These are phyloP conservation scores for Eupelmus urozonus DNA, from an alignment of 2,888 invertebrate species.

Conservation along the genomic window DNA sequence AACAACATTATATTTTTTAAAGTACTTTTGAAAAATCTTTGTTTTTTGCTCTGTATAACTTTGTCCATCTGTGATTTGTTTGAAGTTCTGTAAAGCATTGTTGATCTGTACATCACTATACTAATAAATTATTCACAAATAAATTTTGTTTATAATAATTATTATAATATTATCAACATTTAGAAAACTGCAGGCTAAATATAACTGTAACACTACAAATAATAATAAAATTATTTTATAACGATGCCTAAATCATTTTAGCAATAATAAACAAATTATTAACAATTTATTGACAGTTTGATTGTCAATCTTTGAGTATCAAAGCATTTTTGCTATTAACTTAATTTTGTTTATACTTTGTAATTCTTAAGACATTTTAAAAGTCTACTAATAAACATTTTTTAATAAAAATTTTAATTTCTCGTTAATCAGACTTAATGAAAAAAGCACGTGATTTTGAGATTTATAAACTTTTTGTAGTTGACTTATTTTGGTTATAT, in stretches of 20 bases:
- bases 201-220: neutral
- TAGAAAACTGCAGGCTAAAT: too few relatives aligned
- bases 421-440: too few relatives aligned
- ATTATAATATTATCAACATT: neutral
- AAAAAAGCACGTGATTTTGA: conserved; percentile 6
- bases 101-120: neutral
- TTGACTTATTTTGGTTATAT: conserved; percentile 29
- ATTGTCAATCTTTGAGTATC: conserved; percentile 25
- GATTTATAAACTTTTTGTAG: neutral
- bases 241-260: neutral
- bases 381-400: too few relatives aligned
- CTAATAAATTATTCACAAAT: conserved; percentile 6
- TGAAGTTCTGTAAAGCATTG: too few relatives aligned
- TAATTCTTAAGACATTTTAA: too few relatives aligned
- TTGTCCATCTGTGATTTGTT: too few relatives aligned
- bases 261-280: conserved; percentile 20
- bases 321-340: conserved; percentile 28
- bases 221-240: conserved; percentile 13
- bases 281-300: conserved; percentile 12
- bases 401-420: neutral
- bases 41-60: too few relatives aligned
- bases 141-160: neutral
- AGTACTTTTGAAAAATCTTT: too few relatives aligned
- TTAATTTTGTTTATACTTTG: neutral
- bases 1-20: neutral